Base-by-base conservation (phyloP, 2,888 invertebrate genomes). In the Eilema griseolum region DNA sequence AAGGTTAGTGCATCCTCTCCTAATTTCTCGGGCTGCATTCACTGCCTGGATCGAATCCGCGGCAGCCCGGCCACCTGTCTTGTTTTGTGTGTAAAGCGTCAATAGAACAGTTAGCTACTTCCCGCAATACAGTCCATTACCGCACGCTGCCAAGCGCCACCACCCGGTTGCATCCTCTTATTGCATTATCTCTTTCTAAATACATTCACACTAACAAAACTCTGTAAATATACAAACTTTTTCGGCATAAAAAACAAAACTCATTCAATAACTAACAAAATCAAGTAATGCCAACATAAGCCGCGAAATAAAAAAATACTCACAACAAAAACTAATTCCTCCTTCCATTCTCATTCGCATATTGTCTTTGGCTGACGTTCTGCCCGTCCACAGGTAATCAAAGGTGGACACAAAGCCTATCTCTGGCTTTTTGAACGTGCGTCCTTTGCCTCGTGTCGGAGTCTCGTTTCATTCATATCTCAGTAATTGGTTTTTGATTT, bases 401-500 rank as follows among this genome's bases (percentile, higher is more conserved):
- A 94, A 94, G 93, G 92, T 91, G 89, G 88, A 90, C 88, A 85
- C 93, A 93, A 93, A 93, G 92, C 88, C 90, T 86, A 89, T 90
- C 89, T 89, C 88, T 72, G 86, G 88, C 90, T 92, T 93, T 94
- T 91, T 90, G 91, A 90, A 80, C 84, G 79, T 71, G 86, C 87
- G 88, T 88, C 90, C 90, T 90, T 89, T 91, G 88, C 86, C 82
- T 82, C 74, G 72, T 72, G 74, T 68, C 78, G 67, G 77, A 78
- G 78, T 80, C 85, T 87, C 89, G 90, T 91, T 88, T 85, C 81
- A 80, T 90, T 89, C 89, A 90, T 90, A 88, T 88, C 88, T 86
- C 89, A 79, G 89, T 93, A 94, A 95, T 94, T 94, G 94, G 86
- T 90, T 92, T 93, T 93, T 91, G 89, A 93, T 92, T 90, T 90